Conservation (phyloP, 2,888 invertebrate genomes). For the Nephrotoma guestfalica region DNA sequence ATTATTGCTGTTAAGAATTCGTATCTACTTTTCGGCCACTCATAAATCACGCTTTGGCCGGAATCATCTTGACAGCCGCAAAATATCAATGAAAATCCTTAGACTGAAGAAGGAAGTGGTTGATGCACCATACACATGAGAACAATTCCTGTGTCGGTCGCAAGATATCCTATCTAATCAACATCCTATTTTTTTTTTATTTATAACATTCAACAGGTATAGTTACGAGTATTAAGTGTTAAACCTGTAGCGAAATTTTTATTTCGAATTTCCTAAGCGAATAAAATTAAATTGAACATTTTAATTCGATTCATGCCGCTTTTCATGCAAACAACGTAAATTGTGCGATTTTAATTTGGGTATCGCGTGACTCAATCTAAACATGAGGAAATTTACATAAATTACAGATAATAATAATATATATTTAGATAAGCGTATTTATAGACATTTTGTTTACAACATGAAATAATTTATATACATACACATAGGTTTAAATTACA, state of each 20-base stretch:
- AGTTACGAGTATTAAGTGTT: not conserved
- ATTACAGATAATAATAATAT: not conserved
- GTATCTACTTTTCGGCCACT: no score
- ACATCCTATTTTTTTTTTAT: no score
- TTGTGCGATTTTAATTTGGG: not conserved
- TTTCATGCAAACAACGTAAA: not conserved
- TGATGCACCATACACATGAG: no score
- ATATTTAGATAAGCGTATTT: not conserved
- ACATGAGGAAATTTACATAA: not conserved
- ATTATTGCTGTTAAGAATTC: no score
- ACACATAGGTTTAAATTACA: not conserved
- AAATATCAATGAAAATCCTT: no score
- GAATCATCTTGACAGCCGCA: no score
- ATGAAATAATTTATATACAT: not conserved
- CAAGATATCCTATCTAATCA: no score
- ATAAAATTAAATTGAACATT: not conserved
- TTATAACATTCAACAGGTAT: no score
- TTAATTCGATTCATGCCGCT: not conserved
- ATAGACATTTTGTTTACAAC: not conserved
- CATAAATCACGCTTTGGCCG: no score
- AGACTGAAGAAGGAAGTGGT: no score
- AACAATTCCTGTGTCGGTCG: no score
- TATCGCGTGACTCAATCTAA: not conserved
- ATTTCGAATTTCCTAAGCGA: not conserved
- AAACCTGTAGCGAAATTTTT: not conserved